A percentile compares a stretch with the other conserved stretches of the same genome.
Evolutionary conservation across 2,888 invertebrate genomes (phyloP).

Genomic region (Neria commutata): DNA sequence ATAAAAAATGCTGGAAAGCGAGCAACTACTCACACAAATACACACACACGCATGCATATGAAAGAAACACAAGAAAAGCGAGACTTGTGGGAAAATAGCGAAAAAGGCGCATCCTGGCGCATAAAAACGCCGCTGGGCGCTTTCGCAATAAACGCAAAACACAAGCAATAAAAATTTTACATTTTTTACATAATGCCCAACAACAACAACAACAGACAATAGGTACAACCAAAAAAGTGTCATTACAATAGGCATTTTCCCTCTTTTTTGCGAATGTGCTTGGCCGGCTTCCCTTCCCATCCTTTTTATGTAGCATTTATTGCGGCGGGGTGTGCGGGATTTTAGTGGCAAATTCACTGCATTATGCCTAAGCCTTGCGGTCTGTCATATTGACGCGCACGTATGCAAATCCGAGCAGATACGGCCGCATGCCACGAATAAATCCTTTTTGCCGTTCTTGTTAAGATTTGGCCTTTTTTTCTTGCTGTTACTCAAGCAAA

Average conservation of each 20-base stretch:
- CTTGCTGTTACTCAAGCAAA: conserved; percentile 27
- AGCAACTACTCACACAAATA: too few species aligned
- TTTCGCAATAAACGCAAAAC: background rate
- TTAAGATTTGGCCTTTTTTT: background rate
- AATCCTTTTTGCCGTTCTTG: background rate
- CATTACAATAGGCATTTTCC: background rate
- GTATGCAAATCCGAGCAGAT: too few species aligned
- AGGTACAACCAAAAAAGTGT: background rate
- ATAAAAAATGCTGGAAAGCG: background rate
- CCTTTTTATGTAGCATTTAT: background rate
- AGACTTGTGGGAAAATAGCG: conserved; percentile 46
- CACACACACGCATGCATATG: too few species aligned
- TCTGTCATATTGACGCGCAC: background rate
- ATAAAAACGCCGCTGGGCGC: conserved; percentile 1
- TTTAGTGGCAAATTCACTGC: too few species aligned
- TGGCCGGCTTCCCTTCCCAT: background rate
- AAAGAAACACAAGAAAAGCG: conserved; percentile 48
- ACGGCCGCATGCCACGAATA: background rate
- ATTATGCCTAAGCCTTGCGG: too few species aligned
- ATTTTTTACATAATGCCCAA: conserved; percentile 35
- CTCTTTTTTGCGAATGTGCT: background rate
- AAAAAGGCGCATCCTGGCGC: conserved; percentile 41
- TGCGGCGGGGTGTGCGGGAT: background rate
- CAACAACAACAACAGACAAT: background rate
- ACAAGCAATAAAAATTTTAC: conserved; percentile 46